Evolutionary conservation across 2,888 invertebrate species (phyloP).

Genomic region (Cremastinae sp.): DNA sequence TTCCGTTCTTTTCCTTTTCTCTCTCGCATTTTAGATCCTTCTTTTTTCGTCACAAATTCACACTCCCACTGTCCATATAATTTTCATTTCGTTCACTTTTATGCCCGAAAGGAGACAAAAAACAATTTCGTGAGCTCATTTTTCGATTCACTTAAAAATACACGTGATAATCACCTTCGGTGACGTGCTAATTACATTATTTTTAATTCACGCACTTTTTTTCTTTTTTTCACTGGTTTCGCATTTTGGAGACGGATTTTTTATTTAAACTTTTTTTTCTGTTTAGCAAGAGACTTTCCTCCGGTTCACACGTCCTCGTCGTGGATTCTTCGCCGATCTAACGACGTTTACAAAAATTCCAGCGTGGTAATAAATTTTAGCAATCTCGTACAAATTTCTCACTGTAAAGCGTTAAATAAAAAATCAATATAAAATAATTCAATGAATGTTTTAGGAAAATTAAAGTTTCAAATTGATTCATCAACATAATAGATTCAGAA

Average conservation of each 20-base stretch:
- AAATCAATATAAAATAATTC: no score
- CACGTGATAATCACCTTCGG: constrained; percentile 38
- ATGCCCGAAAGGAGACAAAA: constrained; percentile 9
- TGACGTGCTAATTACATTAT: constrained; percentile 37
- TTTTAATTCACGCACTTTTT: constrained; percentile 53
- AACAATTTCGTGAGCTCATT: constrained; percentile 22
- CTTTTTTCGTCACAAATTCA: constrained; percentile 32
- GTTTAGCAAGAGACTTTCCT: constrained; percentile 39
- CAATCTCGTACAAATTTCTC: neutral
- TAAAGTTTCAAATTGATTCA: no score
- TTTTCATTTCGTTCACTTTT: constrained; percentile 38
- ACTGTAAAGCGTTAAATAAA: no score
- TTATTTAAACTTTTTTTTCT: constrained; percentile 18
- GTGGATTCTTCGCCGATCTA: constrained; percentile 32
- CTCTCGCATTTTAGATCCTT: constrained; percentile 16
- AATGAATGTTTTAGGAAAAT: no score
- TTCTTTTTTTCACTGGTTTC: constrained; percentile 55
- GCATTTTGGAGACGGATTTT: constrained; percentile 50
- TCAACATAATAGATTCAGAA: neutral
- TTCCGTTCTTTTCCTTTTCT: constrained; percentile 13
- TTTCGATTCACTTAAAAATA: constrained; percentile 50
- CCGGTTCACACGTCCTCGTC: constrained; percentile 38
- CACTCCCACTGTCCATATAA: constrained; percentile 28
- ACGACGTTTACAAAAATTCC: neutral
- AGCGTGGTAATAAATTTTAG: neutral